phyloP scores from a whole-genome alignment of 2,797 vertebrate species.

The Fistularia commersonii region DNA sequence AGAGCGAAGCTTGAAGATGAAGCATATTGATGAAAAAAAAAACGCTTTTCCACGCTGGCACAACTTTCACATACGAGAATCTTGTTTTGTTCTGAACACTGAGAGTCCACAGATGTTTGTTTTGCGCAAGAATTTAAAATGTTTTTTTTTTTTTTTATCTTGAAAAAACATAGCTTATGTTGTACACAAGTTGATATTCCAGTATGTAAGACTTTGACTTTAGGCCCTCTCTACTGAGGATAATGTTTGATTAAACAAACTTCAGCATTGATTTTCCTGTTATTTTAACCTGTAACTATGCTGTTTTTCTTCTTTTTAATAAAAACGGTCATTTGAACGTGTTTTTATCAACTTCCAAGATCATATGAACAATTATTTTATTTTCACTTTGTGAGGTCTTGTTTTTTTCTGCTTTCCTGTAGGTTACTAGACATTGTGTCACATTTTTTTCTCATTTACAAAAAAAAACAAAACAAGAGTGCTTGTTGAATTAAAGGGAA shows the following conservation, averaged over 20 bases:
- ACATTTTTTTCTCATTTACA: too few relatives aligned
- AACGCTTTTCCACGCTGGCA: constrained; percentile 28
- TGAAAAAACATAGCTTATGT: constrained; percentile 47
- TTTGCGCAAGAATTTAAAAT: constrained; percentile 36
- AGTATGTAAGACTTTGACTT: constrained; percentile 47
- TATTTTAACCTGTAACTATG: constrained; percentile 64
- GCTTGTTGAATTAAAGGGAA: too few relatives aligned
- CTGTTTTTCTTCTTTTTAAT: constrained; percentile 65
- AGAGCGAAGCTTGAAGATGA: constrained; percentile 25
- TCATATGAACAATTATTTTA: too few relatives aligned
- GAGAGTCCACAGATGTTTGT: constrained; percentile 48
- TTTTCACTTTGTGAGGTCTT: too few relatives aligned
- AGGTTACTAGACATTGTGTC: too few relatives aligned
- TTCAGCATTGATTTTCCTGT: constrained; percentile 54
- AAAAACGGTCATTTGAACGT: constrained; percentile 46
- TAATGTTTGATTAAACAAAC: constrained; percentile 69
- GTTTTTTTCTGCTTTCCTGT: too few relatives aligned
- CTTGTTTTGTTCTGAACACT: constrained; percentile 36
- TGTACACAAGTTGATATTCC: constrained; percentile 34
- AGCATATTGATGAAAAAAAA: constrained; percentile 28
- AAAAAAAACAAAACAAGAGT: too few relatives aligned
- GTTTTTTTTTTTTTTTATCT: constrained; percentile 38
- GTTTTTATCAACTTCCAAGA: constrained; percentile 29
- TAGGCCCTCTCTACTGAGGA: constrained; percentile 52
- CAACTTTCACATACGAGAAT: constrained; percentile 40